Base-by-base conservation (phyloP, 2,797 vertebrate genomes). In the Thripadectes ignobilis region DNA sequence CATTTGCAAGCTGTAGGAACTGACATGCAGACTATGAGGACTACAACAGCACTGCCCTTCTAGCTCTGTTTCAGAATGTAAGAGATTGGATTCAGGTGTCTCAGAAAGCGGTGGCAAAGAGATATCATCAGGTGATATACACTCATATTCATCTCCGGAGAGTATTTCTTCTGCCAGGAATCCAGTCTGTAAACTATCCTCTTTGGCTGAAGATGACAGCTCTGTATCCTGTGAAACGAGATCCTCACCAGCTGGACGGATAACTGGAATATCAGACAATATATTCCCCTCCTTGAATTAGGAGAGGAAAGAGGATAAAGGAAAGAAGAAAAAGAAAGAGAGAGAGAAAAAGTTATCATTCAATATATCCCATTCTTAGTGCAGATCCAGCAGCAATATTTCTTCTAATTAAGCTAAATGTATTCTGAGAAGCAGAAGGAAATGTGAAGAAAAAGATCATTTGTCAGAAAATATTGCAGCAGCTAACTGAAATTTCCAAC, bases 81-180 rank as follows among this genome's bases (percentile, higher is more conserved):
- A 87, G 32, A 98, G 93, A 72, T 97, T 98, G 85, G 98, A 99
- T 96, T 99, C 98, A 0, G 99, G 99, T 15, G 99, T 99, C 92
- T 98, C 98, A 8, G 99, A 98, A 97, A 99, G 98, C 0, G 99
- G 98, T 46, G 99, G 99, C 92, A 99, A 98, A 71, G 99, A 99
- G 88, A 99, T 98, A 97, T 99, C 99, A 32, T 99, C 99, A 30
- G 99, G 98, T 51, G 99, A 99, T 36, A 97, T 97, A 94, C 99
- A 99, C 68, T 99, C 99, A 17, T 98, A 99, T 96, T 99, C 99
- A 45, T 99, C 98, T 43, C 98, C 98, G 3, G 98, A 99, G 49
- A 97, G 92, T 41, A 94, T 95, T 78, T 99, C 99, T 87, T 99
- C 98, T 26, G 97, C 96, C 69, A 96, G 96, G 62, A 98, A 97